A percentile compares a stretch with the other conserved stretches of the same genome.
These are phyloP conservation scores for Pantherophis guttatus DNA, from an alignment of 2,113 vertebrate species.

Conservation along the genomic window DNA sequence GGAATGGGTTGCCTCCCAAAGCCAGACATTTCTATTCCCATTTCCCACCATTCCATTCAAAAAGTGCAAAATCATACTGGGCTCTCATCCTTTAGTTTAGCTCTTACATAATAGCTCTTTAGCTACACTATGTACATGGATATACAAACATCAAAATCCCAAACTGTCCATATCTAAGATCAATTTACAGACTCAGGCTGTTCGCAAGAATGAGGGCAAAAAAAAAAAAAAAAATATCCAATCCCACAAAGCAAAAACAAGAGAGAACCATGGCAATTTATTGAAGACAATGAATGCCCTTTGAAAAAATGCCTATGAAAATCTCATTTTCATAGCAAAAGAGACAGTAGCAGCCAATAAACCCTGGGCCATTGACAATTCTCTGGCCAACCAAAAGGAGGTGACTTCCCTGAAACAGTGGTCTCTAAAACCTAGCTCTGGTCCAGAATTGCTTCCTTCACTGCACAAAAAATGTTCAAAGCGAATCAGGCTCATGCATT, in stretches of 20 bases:
- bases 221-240: too few species aligned
- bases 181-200: not conserved
- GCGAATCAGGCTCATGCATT: not conserved
- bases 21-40: not conserved
- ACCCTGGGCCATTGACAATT: not conserved
- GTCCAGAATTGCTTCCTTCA: not conserved
- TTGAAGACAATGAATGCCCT: not conserved
- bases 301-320: not conserved
- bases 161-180: not conserved
- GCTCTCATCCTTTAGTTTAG: not conserved
- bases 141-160: not conserved
- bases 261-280: constrained; percentile 8
- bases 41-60: not conserved
- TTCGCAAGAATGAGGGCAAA: not conserved
- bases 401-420: constrained; percentile 5
- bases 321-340: constrained; percentile 2
- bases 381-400: not conserved
- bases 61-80: not conserved
- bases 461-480: not conserved
- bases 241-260: not conserved
- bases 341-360: not conserved
- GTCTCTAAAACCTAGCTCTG: not conserved
- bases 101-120: not conserved
- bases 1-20: not conserved
- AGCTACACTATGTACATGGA: not conserved